Conservation (phyloP, 2,113 vertebrate species). For the Campylomormyrus tamandua region DNA sequence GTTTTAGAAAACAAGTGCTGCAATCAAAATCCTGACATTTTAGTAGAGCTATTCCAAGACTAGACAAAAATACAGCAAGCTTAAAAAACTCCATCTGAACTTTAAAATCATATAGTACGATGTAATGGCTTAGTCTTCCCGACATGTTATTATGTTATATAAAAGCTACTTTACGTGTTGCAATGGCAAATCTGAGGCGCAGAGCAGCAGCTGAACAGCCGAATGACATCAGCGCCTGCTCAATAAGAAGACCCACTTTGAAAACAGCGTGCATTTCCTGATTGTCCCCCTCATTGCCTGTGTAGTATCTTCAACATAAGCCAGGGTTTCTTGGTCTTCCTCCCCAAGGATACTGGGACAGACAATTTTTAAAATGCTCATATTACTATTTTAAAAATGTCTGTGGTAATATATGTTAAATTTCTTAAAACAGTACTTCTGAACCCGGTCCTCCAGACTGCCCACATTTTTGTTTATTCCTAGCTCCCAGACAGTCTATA, state of each 20-base stretch:
- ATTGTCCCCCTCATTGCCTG: not conserved
- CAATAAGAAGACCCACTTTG: not conserved
- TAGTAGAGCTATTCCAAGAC: not conserved
- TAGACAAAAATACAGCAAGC: not conserved
- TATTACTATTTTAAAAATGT: not conserved
- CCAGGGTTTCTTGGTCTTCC: not conserved
- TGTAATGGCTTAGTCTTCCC: not conserved
- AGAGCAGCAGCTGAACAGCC: not conserved
- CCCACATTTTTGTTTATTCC: not conserved
- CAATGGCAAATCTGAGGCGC: not conserved
- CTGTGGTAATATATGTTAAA: not conserved
- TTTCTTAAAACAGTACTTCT: not conserved
- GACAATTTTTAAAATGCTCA: not conserved
- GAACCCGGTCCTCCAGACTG: not conserved
- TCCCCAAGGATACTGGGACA: not conserved
- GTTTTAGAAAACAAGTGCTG: not conserved
- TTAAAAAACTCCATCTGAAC: slow-evolving; percentile 5
- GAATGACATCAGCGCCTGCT: not conserved
- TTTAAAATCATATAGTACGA: not conserved
- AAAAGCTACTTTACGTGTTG: not conserved
- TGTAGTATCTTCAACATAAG: not conserved
- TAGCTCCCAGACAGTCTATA: not conserved
- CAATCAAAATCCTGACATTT: not conserved
- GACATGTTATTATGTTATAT: not conserved
- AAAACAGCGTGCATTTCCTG: not conserved